Conservation (phyloP, 1,140 invertebrate species). For the Macrobrachium rosenbergii region DNA sequence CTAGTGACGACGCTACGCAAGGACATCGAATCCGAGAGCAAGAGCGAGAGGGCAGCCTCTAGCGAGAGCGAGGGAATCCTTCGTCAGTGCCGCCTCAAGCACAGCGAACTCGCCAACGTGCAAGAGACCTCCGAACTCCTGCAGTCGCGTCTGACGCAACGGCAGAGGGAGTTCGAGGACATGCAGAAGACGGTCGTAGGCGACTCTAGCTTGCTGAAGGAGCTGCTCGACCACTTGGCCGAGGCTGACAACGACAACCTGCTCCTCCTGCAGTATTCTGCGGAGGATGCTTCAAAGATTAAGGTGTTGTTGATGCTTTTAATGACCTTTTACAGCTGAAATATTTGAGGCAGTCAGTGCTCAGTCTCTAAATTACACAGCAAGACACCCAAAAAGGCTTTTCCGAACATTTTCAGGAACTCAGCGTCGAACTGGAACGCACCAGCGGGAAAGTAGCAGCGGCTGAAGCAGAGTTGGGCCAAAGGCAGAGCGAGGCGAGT, state of each 20-base stretch:
- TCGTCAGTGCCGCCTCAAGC: conserved; percentile 31
- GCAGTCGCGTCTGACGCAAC: conserved; percentile 30
- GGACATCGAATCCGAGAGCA: conserved; percentile 31
- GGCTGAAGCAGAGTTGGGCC: conserved; percentile 27
- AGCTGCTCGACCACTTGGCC: conserved; percentile 45
- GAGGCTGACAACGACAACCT: conserved; percentile 53
- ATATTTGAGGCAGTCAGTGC: background rate
- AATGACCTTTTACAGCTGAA: background rate
- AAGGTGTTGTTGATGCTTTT: conserved; percentile 25
- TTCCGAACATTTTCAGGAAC: conserved; percentile 9
- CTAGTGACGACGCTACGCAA: conserved; percentile 18
- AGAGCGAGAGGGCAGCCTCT: conserved; percentile 34
- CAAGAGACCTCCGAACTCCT: conserved; percentile 46
- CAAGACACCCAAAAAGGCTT: background rate
- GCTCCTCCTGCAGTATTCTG: conserved; percentile 50
- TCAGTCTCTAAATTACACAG: background rate
- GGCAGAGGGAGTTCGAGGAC: conserved; percentile 43
- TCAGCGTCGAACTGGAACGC: conserved; percentile 47
- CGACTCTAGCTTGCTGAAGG: conserved; percentile 50
- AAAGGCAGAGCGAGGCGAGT: conserved; percentile 27
- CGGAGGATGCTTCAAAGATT: conserved; percentile 53
- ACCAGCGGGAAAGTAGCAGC: conserved; percentile 24
- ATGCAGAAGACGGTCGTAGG: conserved; percentile 43
- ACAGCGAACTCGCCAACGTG: conserved; percentile 20
- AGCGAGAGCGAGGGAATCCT: conserved; percentile 48